Evolutionary conservation across 2,888 invertebrate species (phyloP), one percentile per base, ranked within the genome.

Genomic region (Venusia cambrica): DNA sequence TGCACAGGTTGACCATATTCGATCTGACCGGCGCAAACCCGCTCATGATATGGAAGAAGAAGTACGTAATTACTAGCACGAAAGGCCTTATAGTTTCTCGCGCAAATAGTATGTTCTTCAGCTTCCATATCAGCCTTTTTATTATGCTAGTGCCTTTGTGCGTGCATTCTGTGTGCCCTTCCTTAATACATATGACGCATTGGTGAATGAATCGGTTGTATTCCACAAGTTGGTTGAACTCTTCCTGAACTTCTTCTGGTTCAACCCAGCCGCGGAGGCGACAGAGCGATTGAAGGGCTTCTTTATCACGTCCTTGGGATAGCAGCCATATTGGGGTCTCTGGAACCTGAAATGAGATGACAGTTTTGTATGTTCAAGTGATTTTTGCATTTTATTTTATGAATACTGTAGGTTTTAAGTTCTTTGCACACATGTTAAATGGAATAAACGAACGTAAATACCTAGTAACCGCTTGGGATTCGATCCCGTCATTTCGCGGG

Each of bases 281-380:
- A 43, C 89, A 88, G n/a, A 90, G 67, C 0, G 90, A 87, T 13
- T 60, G 68, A 4, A 87, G 50, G 0, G 90, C 90, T 4, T 90
- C 89, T 53, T 87, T 83, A 46, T 78, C 75, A 1, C 88, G 73
- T 3, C 89, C 88, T 46, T 88, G 88, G 0, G 89, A 88, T 36
- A 90, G 48, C n/a, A 90, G 62, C 90, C 90, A 90, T 53, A 89
- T 76, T 16, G 90, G 90, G 3, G 90, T 88, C 66, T 90, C 90
- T 0, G 90, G 90, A 1, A 89, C 85, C 89, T 89, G 63, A 56
- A 48, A 52, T 9, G 6, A 12, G 2, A 7, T 14, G n/a, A n/a
- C n/a, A n/a, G n/a, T n/a, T n/a, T n/a, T n/a, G n/a, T n/a, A n/a
- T n/a, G n/a, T n/a, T n/a, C n/a, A n/a, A n/a, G n/a, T n/a, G n/a